Evolutionary conservation across 2,113 vertebrate species (phyloP).

Genomic region (Melanocharis versteri): DNA sequence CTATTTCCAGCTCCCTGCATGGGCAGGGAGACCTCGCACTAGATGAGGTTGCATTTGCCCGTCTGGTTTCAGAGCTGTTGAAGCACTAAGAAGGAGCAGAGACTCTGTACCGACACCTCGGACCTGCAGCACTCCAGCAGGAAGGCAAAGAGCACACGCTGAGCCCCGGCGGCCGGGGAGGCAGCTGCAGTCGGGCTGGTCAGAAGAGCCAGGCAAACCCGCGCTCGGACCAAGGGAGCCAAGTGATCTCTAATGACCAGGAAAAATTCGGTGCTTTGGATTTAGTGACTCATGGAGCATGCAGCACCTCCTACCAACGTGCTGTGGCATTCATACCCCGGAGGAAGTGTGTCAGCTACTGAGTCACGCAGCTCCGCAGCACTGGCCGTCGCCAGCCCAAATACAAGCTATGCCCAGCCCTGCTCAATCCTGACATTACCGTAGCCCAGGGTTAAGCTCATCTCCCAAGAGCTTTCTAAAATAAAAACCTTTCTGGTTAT

Average conservation of each 20-base stretch:
- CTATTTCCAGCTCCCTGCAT: not conserved
- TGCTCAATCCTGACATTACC: not conserved
- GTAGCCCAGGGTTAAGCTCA: slow-evolving; percentile 19
- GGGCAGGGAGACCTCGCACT: not conserved
- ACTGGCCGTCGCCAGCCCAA: not conserved
- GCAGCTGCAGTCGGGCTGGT: not conserved
- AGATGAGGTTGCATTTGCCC: not conserved
- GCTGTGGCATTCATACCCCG: slow-evolving; percentile 11
- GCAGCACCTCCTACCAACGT: not conserved
- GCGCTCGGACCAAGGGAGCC: not conserved
- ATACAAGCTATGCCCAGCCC: not conserved
- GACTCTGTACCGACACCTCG: rapidly evolving
- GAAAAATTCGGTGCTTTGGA: slow-evolving; percentile 3
- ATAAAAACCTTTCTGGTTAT: not conserved
- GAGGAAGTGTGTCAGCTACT: slow-evolving; percentile 45
- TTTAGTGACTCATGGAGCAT: not conserved
- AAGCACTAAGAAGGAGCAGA: not conserved
- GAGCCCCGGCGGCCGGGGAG: not conserved
- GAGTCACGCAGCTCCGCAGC: not conserved
- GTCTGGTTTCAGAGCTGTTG: not conserved
- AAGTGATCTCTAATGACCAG: not conserved
- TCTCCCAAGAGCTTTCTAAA: slow-evolving; percentile 12
- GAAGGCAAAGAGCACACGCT: not conserved
- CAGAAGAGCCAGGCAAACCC: not conserved
- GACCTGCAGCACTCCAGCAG: not conserved